phyloP scores from a whole-genome alignment of 1,140 invertebrate genomes.

The Bemisia tabaci region DNA sequence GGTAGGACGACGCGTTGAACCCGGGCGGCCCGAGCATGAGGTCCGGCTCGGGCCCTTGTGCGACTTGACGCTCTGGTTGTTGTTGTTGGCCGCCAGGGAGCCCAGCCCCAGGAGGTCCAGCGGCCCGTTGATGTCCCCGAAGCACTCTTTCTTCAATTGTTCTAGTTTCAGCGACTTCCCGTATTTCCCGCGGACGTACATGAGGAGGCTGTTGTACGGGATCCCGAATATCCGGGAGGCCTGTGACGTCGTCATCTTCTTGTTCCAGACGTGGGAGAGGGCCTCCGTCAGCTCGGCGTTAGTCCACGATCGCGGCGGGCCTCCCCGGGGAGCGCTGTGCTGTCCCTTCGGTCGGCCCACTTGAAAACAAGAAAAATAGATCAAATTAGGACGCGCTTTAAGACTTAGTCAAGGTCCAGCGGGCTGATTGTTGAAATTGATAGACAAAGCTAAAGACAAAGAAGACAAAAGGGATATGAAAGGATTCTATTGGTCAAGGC shows the following conservation, averaged over 20 bases:
- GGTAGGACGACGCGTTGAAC: conserved; percentile 48
- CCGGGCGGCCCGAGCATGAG: conserved; percentile 27
- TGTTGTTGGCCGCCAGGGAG: conserved; percentile 41
- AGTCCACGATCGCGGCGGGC: conserved; percentile 77
- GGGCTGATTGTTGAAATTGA: too few relatives aligned
- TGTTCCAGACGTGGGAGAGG: conserved; percentile 80
- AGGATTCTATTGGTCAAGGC: too few relatives aligned
- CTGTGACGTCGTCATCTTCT: conserved; percentile 87
- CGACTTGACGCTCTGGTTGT: conserved; percentile 27
- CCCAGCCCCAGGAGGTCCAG: conserved; percentile 54
- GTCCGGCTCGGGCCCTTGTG: conserved; percentile 20
- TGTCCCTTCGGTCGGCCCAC: conserved; percentile 67
- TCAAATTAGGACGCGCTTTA: background rate
- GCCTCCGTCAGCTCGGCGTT: conserved; percentile 79
- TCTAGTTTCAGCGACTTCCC: conserved; percentile 78
- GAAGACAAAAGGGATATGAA: too few relatives aligned
- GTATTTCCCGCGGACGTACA: conserved; percentile 86
- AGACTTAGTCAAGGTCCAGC: too few relatives aligned
- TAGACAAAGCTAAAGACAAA: too few relatives aligned
- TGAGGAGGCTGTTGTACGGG: conserved; percentile 76
- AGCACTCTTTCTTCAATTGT: conserved; percentile 71
- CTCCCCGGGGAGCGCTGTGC: conserved; percentile 73
- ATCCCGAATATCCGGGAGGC: conserved; percentile 79
- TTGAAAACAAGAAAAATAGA: conserved; percentile 16
- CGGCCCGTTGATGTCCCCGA: conserved; percentile 43